A percentile compares a stretch with the other conserved stretches of the same genome.
Evolutionary conservation across 1,140 invertebrate species (phyloP).

Genomic region (Camponotus pennsylvanicus): DNA sequence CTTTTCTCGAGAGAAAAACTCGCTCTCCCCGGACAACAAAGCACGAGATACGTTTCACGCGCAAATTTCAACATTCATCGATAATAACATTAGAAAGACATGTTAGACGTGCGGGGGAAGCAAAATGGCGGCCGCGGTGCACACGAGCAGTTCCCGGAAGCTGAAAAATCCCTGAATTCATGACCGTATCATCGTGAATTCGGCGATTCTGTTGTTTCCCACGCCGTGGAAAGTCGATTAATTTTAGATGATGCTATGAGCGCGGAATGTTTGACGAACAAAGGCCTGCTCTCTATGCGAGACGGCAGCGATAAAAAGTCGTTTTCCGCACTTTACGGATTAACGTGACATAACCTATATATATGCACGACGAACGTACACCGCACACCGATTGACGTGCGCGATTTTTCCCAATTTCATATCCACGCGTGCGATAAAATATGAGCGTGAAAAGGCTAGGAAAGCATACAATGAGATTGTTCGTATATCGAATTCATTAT

Average conservation of each 20-base stretch:
- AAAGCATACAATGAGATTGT: not conserved
- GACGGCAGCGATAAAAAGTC: not conserved
- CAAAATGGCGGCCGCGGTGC: constrained; percentile 77
- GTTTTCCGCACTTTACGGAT: constrained; percentile 20
- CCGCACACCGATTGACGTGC: not conserved
- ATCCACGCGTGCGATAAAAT: not conserved
- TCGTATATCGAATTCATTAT: not conserved
- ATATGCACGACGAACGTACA: not conserved
- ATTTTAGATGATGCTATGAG: constrained; percentile 30
- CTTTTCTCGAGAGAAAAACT: constrained; percentile 44
- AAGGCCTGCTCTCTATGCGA: not conserved
- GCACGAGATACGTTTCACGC: constrained; percentile 50
- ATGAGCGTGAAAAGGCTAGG: not conserved
- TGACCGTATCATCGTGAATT: constrained; percentile 38
- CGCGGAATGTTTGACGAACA: not conserved
- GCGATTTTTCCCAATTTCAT: constrained; percentile 12
- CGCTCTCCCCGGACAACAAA: constrained; percentile 47
- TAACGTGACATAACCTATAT: constrained; percentile 64
- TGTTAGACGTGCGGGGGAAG: constrained; percentile 79
- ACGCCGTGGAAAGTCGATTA: constrained; percentile 32
- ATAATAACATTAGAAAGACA: constrained; percentile 86
- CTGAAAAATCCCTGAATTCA: constrained; percentile 70
- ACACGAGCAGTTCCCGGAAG: constrained; percentile 61
- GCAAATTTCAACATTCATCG: constrained; percentile 78
- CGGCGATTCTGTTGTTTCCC: constrained; percentile 21